Base-by-base conservation (phyloP, 2,797 vertebrate genomes). In the Heterohyrax brucei region DNA sequence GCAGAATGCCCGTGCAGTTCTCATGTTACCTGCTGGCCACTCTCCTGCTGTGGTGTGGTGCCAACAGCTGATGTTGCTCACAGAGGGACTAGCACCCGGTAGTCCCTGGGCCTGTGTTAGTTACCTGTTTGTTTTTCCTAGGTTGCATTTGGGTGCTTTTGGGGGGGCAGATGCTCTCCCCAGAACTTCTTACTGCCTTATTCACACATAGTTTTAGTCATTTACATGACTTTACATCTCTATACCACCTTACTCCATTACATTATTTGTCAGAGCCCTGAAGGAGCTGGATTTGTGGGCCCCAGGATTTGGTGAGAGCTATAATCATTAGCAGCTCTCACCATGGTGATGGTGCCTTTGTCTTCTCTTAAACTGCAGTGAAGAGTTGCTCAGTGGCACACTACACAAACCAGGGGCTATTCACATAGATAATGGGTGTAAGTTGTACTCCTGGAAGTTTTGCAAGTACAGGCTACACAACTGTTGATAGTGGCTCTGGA, bases 211-310 rank as follows among this genome's bases (percentile, higher is more conserved):
- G 3, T 30, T 89, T 84, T 21, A 50, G 7, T n/a, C 22, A 72
- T 26, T 61, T 61, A 61, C 22, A 5, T 61, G 5, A 61, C 21
- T 61, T 61, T 61, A 61, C 59, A 21, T 21, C 19, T n/a, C n/a
- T 33, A 70, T 18, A 33, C n/a, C 5, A n/a, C 5, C 87, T 84
- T 24, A 53, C 13, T 33, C 28, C 75, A 24, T 76, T 86, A 24
- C 21, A n/a, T 33, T 46, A 79, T 75, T 28, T 77, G 24, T 26
- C 33, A 77, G 22, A 44, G 82, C 44, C 88, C 72, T 70, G 76
- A 79, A 91, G 53, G 53, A n/a, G 30, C 24, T 82, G 48, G 33
- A 39, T 50, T 93, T 73, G 80, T 53, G 68, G 94, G 7, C 16
- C 22, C 56, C 30, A 62, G 26, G 28, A 85, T 28, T 80, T 44